These are phyloP conservation scores for Planococcus citri DNA, from an alignment of 1,140 invertebrate genomes.

Conservation along the genomic window DNA sequence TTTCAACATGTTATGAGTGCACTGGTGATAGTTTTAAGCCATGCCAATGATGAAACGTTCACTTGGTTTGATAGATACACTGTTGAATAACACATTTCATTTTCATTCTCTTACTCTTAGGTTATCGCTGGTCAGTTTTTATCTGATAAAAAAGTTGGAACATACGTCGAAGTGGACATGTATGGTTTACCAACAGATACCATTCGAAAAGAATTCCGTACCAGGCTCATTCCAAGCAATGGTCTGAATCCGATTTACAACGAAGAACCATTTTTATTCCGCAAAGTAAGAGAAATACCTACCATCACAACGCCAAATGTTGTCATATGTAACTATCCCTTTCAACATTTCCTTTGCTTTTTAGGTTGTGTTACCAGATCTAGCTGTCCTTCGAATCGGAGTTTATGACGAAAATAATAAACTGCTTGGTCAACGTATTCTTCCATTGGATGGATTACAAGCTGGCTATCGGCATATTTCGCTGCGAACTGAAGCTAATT, in stretches of 20 bases:
- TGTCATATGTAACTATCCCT: background rate
- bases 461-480: conserved; percentile 97
- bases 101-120: conserved; percentile 36
- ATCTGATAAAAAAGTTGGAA: conserved; percentile 96
- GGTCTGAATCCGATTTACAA: conserved; percentile 96
- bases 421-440: conserved; percentile 89
- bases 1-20: no score
- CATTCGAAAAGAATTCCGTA: conserved; percentile 95
- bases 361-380: conserved; percentile 88
- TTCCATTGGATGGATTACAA: conserved; percentile 94
- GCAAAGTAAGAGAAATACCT: conserved; percentile 66
- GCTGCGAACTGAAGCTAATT: conserved; percentile 94
- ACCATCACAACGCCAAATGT: background rate
- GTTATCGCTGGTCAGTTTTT: conserved; percentile 99
- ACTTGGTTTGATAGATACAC: no score
- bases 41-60: no score
- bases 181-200: conserved; percentile 98
- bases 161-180: conserved; percentile 99
- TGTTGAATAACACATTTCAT: no score
- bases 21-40: no score
- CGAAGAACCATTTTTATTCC: conserved; percentile 94
- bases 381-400: conserved; percentile 92
- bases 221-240: conserved; percentile 88
- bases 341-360: background rate
- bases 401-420: conserved; percentile 98